Evolutionary conservation across 2,888 invertebrate genomes (phyloP).

Genomic region (Philhelius pedissequus): DNA sequence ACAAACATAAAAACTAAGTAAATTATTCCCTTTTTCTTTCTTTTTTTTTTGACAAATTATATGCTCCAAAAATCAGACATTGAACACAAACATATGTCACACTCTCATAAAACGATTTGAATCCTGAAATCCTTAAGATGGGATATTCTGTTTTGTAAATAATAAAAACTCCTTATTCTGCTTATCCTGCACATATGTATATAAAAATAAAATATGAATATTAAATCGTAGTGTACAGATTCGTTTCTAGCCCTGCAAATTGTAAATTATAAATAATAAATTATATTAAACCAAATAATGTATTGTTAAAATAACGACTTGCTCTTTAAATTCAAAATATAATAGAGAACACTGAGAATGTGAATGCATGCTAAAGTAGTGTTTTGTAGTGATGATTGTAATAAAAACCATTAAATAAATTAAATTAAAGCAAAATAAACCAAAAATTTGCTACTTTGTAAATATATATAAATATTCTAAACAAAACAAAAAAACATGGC

Average conservation of each 20-base stretch:
- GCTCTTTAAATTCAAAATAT: neutral
- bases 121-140: neutral
- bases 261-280: conserved; percentile 14
- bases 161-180: conserved; percentile 3
- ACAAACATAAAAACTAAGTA: neutral
- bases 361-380: conserved; percentile 63
- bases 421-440: neutral
- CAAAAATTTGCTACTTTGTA: conserved; percentile 20
- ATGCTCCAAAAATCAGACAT: conserved; percentile 13
- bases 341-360: conserved; percentile 23
- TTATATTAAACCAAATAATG: neutral
- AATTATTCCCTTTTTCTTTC: neutral
- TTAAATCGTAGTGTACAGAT: conserved; percentile 35
- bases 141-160: conserved; percentile 39
- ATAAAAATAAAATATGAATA: conserved; percentile 48
- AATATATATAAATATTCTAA: conserved; percentile 2
- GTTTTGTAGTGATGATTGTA: conserved; percentile 29
- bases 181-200: conserved; percentile 57
- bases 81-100: conserved; percentile 25
- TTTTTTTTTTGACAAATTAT: conserved; percentile 33
- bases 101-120: conserved; percentile 28
- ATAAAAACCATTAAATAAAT: neutral
- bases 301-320: conserved; percentile 3
- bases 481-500: neutral
- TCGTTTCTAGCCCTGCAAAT: neutral